Evolutionary conservation across 2,113 vertebrate species (phyloP), one percentile per base, ranked within the genome.

Genomic region (Arenaria interpres): DNA sequence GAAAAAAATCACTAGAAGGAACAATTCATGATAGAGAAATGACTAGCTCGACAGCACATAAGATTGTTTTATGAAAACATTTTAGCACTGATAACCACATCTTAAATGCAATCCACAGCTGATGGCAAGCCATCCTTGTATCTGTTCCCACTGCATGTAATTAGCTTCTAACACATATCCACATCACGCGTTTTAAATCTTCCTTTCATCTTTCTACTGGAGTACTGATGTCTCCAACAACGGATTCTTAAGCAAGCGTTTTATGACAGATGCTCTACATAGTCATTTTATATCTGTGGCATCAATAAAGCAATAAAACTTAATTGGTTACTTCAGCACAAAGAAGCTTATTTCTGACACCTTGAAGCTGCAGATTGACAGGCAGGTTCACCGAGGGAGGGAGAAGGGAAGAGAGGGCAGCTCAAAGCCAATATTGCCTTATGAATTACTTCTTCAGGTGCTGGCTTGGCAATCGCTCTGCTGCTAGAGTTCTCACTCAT

Each of bases 41-140:
- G 96, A 94, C 97, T 96, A 95, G 97, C 97, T 97, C 51, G 37
- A 89, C 96, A 96, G 86, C 93, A 95, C 83, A 96, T 91, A 95
- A 93, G 95, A 90, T 97, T 94, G 95, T 96, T 96, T 97, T 98
- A 96, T 97, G 97, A 97, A 95, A 98, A 97, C 85, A 96, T 97
- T 95, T 97, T 96, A 97, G 66, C 69, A 86, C 95, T 92, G 97
- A 96, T 92, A 97, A 96, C 90, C 91, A 97, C 96, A 97, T 95
- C 92, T 90, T 88, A 83, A 41, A 92, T 91, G 80, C 77, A 95
- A 97, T 89, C 46, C 86, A 66, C 71, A 96, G 84, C 93, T 96
- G 96, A 97, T 94, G 87, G 96, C 92, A 88, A 88, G 74, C 89
- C 60, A 50, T 85, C 64, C 95, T 84, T 66, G 87, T 74, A 69